Evolutionary conservation across 1,140 invertebrate genomes (phyloP), one percentile per base, ranked within the genome.

Genomic region (Drosophila pachea): DNA sequence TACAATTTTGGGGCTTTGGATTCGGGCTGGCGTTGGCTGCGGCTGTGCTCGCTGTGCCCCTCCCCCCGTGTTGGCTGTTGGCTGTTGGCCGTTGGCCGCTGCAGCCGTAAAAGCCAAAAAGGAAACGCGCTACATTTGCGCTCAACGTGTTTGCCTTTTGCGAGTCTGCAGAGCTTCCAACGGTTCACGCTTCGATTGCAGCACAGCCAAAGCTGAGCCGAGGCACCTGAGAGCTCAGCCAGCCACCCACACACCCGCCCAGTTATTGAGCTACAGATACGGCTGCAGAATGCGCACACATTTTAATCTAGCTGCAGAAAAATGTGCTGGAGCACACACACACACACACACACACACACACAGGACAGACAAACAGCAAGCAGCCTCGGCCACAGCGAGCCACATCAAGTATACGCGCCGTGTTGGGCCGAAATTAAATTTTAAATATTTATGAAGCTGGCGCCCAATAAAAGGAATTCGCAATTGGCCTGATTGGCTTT

Each of bases 401-500:
- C 22, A 56, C 63, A 77, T 71, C 55, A 64, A 64, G 64, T 73
- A 68, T 63, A 68, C 67, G 71, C 50, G 50, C 40, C 48, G 64
- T 76, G 75, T 62, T 61, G 84, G 22, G 53, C 53, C 74, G 79
- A 81, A 84, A 84, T 84, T 84, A 84, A 84, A 84, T 84, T 84
- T 84, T 84, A 84, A 84, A 84, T 84, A 84, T 84, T 84, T 86
- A 84, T 84, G 76, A 86, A 74, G 70, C 43, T 61, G 66, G 62
- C 66, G 66, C 59, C 73, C 81, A 84, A 84, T 84, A 84, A 84
- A 84, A 81, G 81, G 79, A 86, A 83, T 83, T 83, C 78, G 73
- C 79, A 83, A 83, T 84, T 84, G 79, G 81, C 78, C 73, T 76
- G 81, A 84, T 84, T 84, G 79, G 81, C 79, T 84, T 84, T 84